Evolutionary conservation across 2,888 invertebrate genomes (phyloP).

Genomic region (Microdon myrmicae): DNA sequence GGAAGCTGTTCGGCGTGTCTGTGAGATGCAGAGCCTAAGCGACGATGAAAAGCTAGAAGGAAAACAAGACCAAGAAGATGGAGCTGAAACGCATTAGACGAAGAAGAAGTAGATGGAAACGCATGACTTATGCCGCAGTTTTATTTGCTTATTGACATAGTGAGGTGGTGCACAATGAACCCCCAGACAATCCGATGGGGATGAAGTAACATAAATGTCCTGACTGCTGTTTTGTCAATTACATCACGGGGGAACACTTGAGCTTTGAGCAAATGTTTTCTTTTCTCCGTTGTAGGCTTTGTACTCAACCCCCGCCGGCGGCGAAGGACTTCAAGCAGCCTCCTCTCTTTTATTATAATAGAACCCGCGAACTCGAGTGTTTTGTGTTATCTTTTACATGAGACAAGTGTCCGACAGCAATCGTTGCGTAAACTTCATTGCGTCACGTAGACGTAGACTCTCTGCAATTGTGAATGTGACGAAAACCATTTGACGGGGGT

Average conservation of each 20-base stretch:
- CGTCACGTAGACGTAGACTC: too few relatives aligned
- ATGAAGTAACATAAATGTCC: not conserved
- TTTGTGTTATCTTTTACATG: slow-evolving; percentile 35
- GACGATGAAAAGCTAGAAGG: too few relatives aligned
- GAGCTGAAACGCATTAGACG: slow-evolving; percentile 6
- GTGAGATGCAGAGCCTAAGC: too few relatives aligned
- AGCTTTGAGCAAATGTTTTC: slow-evolving; percentile 42
- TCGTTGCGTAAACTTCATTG: slow-evolving; percentile 38
- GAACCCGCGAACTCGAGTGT: slow-evolving; percentile 27
- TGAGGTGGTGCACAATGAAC: slow-evolving; percentile 19
- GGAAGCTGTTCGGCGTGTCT: slow-evolving; percentile 42
- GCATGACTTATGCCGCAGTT: slow-evolving; percentile 48
- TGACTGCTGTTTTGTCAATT: slow-evolving; percentile 32
- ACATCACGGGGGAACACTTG: slow-evolving; percentile 46
- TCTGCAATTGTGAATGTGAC: too few relatives aligned
- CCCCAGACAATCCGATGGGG: slow-evolving; percentile 9
- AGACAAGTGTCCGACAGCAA: slow-evolving; percentile 40
- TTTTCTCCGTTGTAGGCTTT: slow-evolving; percentile 16
- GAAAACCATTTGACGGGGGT: not conserved
- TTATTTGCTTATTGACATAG: slow-evolving; percentile 48
- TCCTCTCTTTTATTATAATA: slow-evolving; percentile 4
- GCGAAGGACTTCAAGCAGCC: slow-evolving; percentile 15
- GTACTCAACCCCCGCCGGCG: slow-evolving; percentile 6
- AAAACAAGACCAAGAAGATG: slow-evolving; percentile 21
- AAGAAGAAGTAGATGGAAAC: slow-evolving; percentile 24